Conservation (phyloP, 2,797 vertebrate genomes). For the Notamacropus eugenii region DNA sequence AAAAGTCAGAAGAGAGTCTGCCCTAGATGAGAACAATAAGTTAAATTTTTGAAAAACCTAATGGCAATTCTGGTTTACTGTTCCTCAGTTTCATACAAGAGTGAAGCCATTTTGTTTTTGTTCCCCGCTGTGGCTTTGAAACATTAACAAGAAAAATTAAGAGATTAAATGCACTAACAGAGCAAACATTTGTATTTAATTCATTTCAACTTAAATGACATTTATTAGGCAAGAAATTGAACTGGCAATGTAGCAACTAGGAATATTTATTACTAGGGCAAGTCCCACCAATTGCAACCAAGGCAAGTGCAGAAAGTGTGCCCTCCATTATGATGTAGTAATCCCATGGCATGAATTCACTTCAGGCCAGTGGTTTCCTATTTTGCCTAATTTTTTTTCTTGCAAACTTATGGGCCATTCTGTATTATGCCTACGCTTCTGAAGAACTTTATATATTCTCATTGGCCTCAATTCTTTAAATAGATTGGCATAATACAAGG, state of each 20-base stretch:
- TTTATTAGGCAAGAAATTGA: not conserved
- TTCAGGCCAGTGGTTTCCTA: not conserved
- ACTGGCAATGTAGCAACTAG: not conserved
- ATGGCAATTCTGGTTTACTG: not conserved
- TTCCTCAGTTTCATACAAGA: not conserved
- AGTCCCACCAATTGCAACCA: not conserved
- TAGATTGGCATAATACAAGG: not conserved
- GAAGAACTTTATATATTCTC: not conserved
- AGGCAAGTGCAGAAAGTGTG: not conserved
- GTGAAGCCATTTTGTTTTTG: not conserved
- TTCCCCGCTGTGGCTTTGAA: not conserved
- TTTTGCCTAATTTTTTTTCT: not conserved
- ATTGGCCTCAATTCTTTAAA: not conserved
- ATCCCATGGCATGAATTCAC: not conserved
- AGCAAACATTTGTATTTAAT: not conserved
- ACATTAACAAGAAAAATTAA: not conserved
- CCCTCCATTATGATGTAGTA: not conserved
- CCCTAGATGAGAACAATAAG: not conserved
- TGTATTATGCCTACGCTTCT: not conserved
- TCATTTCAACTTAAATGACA: not conserved
- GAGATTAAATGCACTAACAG: not conserved
- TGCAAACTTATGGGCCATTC: not conserved
- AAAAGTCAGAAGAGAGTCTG: not conserved
- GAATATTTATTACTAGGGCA: not conserved
- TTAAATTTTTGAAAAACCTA: not conserved